Percentiles rank a stretch among this genome's conserved stretches.
phyloP scores from a whole-genome alignment of 2,888 invertebrate species.

The Clusia tigrina region DNA sequence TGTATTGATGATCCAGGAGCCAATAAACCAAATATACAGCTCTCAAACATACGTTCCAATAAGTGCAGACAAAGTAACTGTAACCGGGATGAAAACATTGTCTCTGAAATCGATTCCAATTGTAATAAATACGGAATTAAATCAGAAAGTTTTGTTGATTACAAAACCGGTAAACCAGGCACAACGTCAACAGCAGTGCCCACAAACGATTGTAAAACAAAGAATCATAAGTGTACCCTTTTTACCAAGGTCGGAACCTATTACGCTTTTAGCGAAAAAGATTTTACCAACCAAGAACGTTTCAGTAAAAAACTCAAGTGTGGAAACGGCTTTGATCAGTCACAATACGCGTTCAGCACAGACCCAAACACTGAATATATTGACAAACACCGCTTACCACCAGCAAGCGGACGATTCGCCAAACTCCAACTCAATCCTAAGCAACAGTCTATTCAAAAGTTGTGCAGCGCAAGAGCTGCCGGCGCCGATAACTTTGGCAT shows the following conservation, averaged over 20 bases:
- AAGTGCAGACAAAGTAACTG: not conserved
- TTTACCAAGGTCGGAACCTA: slow-evolving; percentile 56
- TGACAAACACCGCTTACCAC: slow-evolving; percentile 39
- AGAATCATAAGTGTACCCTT: too few relatives aligned
- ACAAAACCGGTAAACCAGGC: slow-evolving; percentile 35
- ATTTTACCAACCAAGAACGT: slow-evolving; percentile 37
- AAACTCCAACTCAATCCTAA: slow-evolving; percentile 15
- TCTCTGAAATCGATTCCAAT: slow-evolving; percentile 42
- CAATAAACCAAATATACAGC: slow-evolving; percentile 36
- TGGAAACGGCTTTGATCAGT: slow-evolving; percentile 43
- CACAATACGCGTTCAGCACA: slow-evolving; percentile 4
- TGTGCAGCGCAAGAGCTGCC: slow-evolving; percentile 12
- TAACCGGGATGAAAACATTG: slow-evolving; percentile 31
- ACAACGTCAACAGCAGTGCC: slow-evolving; percentile 11
- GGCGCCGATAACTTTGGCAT: slow-evolving; percentile 38
- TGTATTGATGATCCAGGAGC: slow-evolving; percentile 60
- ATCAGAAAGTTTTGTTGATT: slow-evolving; percentile 47
- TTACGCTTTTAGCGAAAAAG: slow-evolving; percentile 47
- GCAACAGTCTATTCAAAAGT: slow-evolving; percentile 5
- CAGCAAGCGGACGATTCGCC: slow-evolving; percentile 21
- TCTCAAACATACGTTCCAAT: not conserved
- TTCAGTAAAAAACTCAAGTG: slow-evolving; percentile 41
- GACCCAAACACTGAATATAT: slow-evolving; percentile 23
- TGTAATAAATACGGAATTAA: slow-evolving; percentile 43
- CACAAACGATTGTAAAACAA: too few relatives aligned